Evolutionary conservation across 2,113 vertebrate species (phyloP).

Genomic region (Macrotis lagotis): DNA sequence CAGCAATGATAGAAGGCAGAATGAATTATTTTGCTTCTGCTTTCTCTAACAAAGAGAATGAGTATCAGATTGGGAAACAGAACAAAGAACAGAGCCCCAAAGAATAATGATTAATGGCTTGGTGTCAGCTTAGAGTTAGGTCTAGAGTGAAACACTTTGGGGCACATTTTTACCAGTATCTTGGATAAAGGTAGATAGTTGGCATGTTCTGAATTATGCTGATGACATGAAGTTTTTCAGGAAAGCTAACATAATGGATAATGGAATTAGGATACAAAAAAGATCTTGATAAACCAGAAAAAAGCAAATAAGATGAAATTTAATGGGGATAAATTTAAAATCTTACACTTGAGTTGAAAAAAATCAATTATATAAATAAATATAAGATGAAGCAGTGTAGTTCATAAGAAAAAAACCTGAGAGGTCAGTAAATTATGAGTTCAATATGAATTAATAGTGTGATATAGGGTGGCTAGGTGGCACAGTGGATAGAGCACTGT

Average conservation of each 20-base stretch:
- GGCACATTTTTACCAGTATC: neutral
- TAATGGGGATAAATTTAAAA: neutral
- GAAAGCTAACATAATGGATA: neutral
- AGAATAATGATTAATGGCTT: neutral
- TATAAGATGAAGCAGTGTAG: neutral
- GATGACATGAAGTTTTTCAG: neutral
- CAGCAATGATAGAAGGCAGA: neutral
- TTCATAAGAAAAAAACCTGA: neutral
- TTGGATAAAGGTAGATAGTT: neutral
- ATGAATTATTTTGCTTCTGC: neutral
- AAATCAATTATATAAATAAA: neutral
- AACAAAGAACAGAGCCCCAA: neutral
- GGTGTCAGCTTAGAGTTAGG: neutral
- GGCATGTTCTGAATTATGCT: neutral
- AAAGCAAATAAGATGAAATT: neutral
- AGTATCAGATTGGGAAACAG: neutral
- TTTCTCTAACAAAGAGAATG: neutral
- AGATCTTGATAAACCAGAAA: neutral
- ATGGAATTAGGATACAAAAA: neutral
- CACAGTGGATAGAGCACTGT: no score
- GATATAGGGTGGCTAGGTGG: no score
- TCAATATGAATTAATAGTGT: neutral
- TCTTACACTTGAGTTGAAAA: neutral
- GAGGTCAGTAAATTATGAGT: neutral
- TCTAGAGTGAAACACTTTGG: neutral